phyloP scores from a whole-genome alignment of 2,888 invertebrate genomes.

The Drosophila glabriapex region DNA sequence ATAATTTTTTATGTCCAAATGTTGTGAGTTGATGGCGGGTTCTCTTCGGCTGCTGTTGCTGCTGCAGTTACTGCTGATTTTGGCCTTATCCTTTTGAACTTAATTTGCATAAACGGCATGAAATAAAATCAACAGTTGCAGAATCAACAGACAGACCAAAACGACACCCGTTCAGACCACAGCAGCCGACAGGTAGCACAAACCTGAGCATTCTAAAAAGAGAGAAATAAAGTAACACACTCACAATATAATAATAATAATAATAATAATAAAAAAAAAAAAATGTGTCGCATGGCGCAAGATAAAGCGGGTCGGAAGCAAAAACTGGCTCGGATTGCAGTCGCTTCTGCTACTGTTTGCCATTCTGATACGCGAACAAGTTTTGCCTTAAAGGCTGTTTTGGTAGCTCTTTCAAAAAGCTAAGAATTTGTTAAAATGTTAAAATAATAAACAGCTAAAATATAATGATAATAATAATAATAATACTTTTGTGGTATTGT shows the following conservation, averaged over 20 bases:
- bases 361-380: constrained; percentile 1
- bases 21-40: constrained; percentile 60
- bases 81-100: constrained; percentile 74
- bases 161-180: constrained; percentile 36
- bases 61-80: constrained; percentile 35
- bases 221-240: constrained; percentile 11
- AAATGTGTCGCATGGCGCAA: constrained; percentile 63
- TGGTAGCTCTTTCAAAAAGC: not conserved
- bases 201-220: constrained; percentile 50
- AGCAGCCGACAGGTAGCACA: constrained; percentile 66
- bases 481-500: not conserved
- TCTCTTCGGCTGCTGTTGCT: constrained; percentile 26
- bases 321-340: constrained; percentile 69
- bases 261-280: constrained; percentile 47
- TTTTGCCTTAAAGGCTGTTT: not conserved
- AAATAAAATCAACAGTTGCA: constrained; percentile 77
- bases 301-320: constrained; percentile 61
- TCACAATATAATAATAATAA: constrained; percentile 13
- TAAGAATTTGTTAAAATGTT: not conserved
- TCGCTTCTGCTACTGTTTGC: constrained; percentile 44
- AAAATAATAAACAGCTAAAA: not conserved
- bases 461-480: not conserved
- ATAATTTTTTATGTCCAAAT: constrained; percentile 79
- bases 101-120: constrained; percentile 81
- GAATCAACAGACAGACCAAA: constrained; percentile 62